Evolutionary conservation across 2,797 vertebrate species (phyloP).

Genomic region (Heliangelus exortis): DNA sequence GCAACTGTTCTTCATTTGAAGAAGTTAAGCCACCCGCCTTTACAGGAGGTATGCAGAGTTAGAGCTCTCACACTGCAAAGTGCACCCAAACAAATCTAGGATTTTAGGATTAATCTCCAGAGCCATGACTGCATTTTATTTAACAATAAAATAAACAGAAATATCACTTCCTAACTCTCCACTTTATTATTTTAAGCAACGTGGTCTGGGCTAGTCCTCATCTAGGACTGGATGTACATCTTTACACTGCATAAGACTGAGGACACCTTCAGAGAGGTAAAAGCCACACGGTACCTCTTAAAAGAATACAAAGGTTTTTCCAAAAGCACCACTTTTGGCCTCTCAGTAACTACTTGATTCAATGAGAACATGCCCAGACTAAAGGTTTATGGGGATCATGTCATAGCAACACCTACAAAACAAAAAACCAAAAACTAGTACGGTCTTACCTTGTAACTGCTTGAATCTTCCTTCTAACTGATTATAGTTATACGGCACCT

Average conservation of each 20-base stretch:
- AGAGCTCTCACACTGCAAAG: background rate
- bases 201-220: slow-evolving; percentile 38
- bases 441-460: slow-evolving; percentile 92
- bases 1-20: background rate
- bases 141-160: slow-evolving; percentile 67
- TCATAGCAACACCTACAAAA: slow-evolving; percentile 24
- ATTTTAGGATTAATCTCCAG: background rate
- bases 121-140: slow-evolving; percentile 45
- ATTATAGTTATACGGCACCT: slow-evolving; percentile 94
- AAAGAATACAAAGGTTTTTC: background rate
- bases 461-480: slow-evolving; percentile 97
- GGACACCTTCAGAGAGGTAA: background rate
- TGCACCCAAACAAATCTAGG: background rate
- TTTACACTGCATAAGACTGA: background rate
- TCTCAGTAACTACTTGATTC: background rate
- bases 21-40: background rate
- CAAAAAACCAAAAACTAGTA: background rate
- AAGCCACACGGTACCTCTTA: background rate
- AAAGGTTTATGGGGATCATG: slow-evolving; percentile 12
- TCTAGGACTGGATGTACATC: background rate
- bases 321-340: background rate
- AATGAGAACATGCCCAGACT: slow-evolving; percentile 20
- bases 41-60: background rate
- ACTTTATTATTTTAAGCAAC: slow-evolving; percentile 63
- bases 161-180: slow-evolving; percentile 70